phyloP scores from a whole-genome alignment of 2,888 invertebrate species.

The Melanotus villosus region DNA sequence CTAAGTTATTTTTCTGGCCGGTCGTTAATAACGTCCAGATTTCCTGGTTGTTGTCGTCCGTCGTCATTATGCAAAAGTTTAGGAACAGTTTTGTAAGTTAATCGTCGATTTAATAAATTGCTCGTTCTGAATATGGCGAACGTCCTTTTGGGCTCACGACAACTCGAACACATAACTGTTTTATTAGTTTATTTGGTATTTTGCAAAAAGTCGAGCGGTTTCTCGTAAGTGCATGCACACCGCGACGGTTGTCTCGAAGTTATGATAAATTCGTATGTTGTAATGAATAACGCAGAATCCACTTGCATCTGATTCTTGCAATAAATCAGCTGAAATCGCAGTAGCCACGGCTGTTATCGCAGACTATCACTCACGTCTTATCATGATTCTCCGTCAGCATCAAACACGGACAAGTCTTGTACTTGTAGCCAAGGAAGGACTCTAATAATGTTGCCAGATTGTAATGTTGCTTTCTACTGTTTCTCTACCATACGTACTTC shows the following conservation, averaged over 20 bases:
- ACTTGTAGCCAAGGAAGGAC: slow-evolving; percentile 48
- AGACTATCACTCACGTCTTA: slow-evolving; percentile 56
- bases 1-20: too few species aligned
- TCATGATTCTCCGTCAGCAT: slow-evolving; percentile 56
- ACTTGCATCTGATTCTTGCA: slow-evolving; percentile 42
- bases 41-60: background rate
- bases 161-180: too few species aligned
- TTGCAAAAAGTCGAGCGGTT: background rate
- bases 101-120: background rate
- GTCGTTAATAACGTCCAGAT: slow-evolving; percentile 8
- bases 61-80: slow-evolving; percentile 7
- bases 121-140: too few species aligned
- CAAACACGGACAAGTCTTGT: slow-evolving; percentile 54
- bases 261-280: slow-evolving; percentile 38
- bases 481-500: slow-evolving; percentile 35
- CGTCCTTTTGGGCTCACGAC: background rate
- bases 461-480: slow-evolving; percentile 40
- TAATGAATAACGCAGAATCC: slow-evolving; percentile 37
- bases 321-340: slow-evolving; percentile 50
- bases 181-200: background rate
- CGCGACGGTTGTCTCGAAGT: slow-evolving; percentile 9
- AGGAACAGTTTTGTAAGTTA: slow-evolving; percentile 1
- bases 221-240: background rate
- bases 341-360: slow-evolving; percentile 56
- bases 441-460: slow-evolving; percentile 53